Evolutionary conservation across 2,113 vertebrate species (phyloP).

Genomic region (Rostratula benghalensis): DNA sequence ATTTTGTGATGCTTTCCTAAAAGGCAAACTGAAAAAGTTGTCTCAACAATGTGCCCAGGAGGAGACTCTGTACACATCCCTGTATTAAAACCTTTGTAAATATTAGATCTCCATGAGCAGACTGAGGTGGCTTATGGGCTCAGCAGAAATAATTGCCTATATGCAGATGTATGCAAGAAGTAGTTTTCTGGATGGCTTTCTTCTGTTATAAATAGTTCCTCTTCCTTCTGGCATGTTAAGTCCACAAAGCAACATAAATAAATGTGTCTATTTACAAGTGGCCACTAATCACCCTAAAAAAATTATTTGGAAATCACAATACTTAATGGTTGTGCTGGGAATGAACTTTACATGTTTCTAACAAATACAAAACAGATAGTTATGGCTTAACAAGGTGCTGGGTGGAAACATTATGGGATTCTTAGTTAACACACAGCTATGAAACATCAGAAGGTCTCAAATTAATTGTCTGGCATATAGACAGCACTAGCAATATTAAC

Average conservation of each 20-base stretch:
- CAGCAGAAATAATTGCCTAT: background rate
- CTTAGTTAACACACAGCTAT: background rate
- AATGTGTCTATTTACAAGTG: fast-evolving
- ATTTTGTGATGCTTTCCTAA: background rate
- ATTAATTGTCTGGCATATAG: background rate
- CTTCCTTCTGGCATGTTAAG: background rate
- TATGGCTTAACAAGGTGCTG: background rate
- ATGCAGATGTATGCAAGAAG: background rate
- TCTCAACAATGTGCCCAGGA: background rate
- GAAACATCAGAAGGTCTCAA: background rate
- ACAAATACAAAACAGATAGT: background rate
- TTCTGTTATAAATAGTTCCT: background rate
- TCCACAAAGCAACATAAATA: background rate
- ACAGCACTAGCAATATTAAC: background rate
- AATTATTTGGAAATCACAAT: background rate
- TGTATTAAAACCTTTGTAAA: background rate
- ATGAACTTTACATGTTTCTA: background rate
- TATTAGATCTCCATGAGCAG: background rate
- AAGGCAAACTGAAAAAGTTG: background rate
- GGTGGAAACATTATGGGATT: background rate
- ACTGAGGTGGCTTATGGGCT: background rate
- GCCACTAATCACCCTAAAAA: background rate
- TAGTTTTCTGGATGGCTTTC: background rate
- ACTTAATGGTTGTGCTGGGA: background rate
- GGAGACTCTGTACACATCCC: background rate